Percentiles rank a stretch among this genome's conserved stretches.
Conservation (phyloP, 2,888 invertebrate species). For the Orchestes rusci region DNA sequence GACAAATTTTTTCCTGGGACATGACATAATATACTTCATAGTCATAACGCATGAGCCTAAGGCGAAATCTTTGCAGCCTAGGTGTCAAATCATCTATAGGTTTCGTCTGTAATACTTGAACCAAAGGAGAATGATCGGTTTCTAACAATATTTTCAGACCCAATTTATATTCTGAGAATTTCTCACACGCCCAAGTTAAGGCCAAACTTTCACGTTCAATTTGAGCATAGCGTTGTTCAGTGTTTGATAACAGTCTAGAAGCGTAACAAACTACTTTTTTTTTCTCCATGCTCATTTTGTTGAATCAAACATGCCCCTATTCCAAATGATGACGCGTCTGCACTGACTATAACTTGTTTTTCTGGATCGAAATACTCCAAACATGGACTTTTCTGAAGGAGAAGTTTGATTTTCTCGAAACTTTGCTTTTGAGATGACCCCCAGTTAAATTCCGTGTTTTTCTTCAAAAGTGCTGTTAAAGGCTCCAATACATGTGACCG, state of each 20-base stretch:
- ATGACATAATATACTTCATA: conserved; percentile 24
- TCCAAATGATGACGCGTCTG: conserved; percentile 1
- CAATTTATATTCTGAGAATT: conserved; percentile 17
- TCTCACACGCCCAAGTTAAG: conserved; percentile 34
- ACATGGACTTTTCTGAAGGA: conserved; percentile 24
- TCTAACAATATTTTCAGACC: too few species aligned
- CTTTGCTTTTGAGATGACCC: conserved; percentile 18
- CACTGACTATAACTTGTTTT: conserved; percentile 16
- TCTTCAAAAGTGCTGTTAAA: background rate
- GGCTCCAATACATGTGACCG: too few species aligned
- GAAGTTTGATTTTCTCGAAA: conserved; percentile 14
- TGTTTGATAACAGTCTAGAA: conserved; percentile 33
- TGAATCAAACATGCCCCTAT: conserved; percentile 24
- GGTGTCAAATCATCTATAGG: conserved; percentile 32
- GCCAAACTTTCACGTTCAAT: conserved; percentile 40
- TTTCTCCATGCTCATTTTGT: too few species aligned
- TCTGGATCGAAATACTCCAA: conserved; percentile 33
- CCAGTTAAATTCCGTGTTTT: background rate
- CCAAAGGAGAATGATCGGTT: too few species aligned
- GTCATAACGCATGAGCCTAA: conserved; percentile 22
- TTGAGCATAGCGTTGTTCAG: too few species aligned
- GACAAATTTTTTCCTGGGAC: conserved; percentile 27
- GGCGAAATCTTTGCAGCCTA: conserved; percentile 20
- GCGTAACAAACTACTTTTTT: too few species aligned
- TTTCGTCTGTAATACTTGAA: conserved; percentile 32